These are phyloP conservation scores for Iphiclides podalirius DNA, from an alignment of 2,888 invertebrate species.

Conservation along the genomic window DNA sequence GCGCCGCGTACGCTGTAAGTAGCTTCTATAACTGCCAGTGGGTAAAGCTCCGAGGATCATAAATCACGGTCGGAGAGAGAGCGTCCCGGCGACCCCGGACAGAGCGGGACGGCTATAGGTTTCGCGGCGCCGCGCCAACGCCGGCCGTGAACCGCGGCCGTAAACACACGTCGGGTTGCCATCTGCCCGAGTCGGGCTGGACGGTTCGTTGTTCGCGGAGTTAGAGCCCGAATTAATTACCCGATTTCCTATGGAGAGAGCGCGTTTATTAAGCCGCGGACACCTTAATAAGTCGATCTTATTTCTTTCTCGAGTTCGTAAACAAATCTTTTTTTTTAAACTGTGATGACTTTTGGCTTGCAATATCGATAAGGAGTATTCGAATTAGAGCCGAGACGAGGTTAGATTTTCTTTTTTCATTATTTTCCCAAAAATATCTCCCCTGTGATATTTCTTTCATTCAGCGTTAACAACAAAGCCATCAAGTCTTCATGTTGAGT, in stretches of 20 bases:
- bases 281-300: too few relatives aligned
- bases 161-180: conserved; percentile 54
- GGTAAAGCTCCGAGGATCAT: conserved; percentile 56
- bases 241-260: conserved; percentile 15
- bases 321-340: too few relatives aligned
- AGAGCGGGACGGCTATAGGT: conserved; percentile 29
- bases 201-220: conserved; percentile 38
- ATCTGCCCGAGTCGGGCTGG: conserved; percentile 42
- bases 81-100: conserved; percentile 20
- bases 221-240: conserved; percentile 26
- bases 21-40: conserved; percentile 47
- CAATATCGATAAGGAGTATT: too few relatives aligned
- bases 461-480: too few relatives aligned
- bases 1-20: conserved; percentile 55
- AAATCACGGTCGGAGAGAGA: conserved; percentile 61
- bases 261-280: conserved; percentile 6
- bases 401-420: too few relatives aligned
- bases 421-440: too few relatives aligned
- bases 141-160: conserved; percentile 65
- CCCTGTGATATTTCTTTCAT: too few relatives aligned
- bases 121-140: conserved; percentile 29
- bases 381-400: too few relatives aligned
- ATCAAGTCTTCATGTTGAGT: too few relatives aligned
- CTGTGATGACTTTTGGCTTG: too few relatives aligned
- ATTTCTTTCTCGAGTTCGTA: neutral